Evolutionary conservation across 2,888 invertebrate species (phyloP).

Genomic region (Malthinus seriepunctatus): DNA sequence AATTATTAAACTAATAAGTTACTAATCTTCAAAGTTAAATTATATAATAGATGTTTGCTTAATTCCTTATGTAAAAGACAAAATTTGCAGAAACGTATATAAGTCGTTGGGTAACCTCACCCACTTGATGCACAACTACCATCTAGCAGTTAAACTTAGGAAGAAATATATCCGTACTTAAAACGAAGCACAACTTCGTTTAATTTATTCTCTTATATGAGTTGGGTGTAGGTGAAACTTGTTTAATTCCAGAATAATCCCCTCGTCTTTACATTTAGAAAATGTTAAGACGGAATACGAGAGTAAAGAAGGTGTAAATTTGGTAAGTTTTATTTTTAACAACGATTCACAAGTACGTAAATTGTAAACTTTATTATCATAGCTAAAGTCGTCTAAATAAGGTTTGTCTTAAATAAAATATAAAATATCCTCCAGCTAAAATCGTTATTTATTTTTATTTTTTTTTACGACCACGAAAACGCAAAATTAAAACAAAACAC

Average conservation of each 20-base stretch:
- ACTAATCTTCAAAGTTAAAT: constrained; percentile 38
- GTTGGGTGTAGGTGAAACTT: constrained; percentile 34
- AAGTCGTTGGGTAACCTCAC: constrained; percentile 24
- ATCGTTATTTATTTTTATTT: too few relatives aligned
- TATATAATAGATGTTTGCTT: constrained; percentile 22
- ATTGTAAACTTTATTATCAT: constrained; percentile 18
- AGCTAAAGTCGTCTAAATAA: constrained; percentile 18
- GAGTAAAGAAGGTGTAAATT: constrained; percentile 13
- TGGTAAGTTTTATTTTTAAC: constrained; percentile 11
- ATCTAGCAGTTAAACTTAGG: constrained; percentile 33
- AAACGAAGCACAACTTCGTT: constrained; percentile 35
- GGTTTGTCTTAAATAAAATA: constrained; percentile 11
- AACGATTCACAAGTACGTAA: constrained; percentile 12
- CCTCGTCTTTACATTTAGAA: constrained; percentile 29
- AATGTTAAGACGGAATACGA: constrained; percentile 10
- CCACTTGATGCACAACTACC: constrained; percentile 30
- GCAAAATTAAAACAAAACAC: too few relatives aligned
- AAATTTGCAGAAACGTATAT: constrained; percentile 17
- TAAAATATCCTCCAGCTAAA: too few relatives aligned
- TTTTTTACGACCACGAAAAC: too few relatives aligned
- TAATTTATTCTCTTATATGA: constrained; percentile 42
- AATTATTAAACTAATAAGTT: constrained; percentile 37
- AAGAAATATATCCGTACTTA: constrained; percentile 40
- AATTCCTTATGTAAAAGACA: constrained; percentile 32
- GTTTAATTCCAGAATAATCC: constrained; percentile 37